Evolutionary conservation across 2,797 vertebrate genomes (phyloP).

Genomic region (Selene dorsalis): DNA sequence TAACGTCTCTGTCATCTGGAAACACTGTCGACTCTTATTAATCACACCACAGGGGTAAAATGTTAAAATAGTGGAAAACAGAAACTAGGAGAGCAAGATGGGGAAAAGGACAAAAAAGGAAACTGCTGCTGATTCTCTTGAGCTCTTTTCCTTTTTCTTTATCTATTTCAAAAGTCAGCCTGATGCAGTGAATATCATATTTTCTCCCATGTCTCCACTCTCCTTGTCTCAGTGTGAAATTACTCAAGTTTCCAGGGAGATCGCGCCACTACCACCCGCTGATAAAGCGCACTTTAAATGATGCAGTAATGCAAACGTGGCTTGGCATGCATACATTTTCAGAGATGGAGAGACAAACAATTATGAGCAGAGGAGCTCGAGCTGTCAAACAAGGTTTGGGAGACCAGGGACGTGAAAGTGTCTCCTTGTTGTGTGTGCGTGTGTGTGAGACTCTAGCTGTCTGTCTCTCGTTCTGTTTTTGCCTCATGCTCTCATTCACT

Average conservation of each 20-base stretch:
- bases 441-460: slow-evolving; percentile 44
- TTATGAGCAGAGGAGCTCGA: slow-evolving; percentile 72
- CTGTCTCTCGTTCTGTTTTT: slow-evolving; percentile 44
- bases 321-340: slow-evolving; percentile 62
- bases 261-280: slow-evolving; percentile 65
- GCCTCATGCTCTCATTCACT: slow-evolving; percentile 39
- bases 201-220: slow-evolving; percentile 57
- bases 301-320: slow-evolving; percentile 73
- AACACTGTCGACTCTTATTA: slow-evolving; percentile 81
- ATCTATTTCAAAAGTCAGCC: slow-evolving; percentile 68
- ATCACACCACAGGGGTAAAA: slow-evolving; percentile 78
- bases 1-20: slow-evolving; percentile 74
- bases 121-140: slow-evolving; percentile 43
- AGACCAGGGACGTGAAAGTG: slow-evolving; percentile 61
- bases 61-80: slow-evolving; percentile 70
- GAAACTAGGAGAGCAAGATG: slow-evolving; percentile 51
- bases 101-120: slow-evolving; percentile 32
- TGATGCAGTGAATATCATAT: slow-evolving; percentile 70
- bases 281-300: slow-evolving; percentile 80
- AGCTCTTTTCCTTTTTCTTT: slow-evolving; percentile 46
- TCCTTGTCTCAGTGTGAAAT: slow-evolving; percentile 71
- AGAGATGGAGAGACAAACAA: slow-evolving; percentile 69
- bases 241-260: slow-evolving; percentile 70
- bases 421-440: slow-evolving; percentile 39
- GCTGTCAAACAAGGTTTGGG: slow-evolving; percentile 79